phyloP scores from a whole-genome alignment of 2,888 invertebrate species.

The Morinoia aosen region DNA sequence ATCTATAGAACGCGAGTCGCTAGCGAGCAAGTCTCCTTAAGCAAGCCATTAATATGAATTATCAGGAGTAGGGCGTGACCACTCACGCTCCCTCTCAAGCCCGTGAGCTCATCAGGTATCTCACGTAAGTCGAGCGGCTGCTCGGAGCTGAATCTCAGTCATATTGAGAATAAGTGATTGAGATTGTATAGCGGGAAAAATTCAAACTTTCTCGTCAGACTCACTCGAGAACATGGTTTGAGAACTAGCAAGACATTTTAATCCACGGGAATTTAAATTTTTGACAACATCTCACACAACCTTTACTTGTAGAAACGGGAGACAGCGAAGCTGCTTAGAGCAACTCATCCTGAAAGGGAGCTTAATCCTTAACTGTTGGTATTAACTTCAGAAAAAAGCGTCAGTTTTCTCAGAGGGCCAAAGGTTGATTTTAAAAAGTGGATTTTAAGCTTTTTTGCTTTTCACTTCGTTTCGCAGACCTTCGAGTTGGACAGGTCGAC shows the following conservation, averaged over 20 bases:
- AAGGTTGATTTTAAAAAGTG: background rate
- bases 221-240: background rate
- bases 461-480: background rate
- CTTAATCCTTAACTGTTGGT: background rate
- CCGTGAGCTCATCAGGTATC: constrained; percentile 6
- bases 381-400: background rate
- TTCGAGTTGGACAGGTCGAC: background rate
- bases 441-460: background rate
- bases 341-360: background rate
- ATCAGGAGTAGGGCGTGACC: constrained; percentile 37
- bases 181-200: background rate
- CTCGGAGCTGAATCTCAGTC: background rate
- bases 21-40: constrained; percentile 33
- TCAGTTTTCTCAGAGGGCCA: background rate
- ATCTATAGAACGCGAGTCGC: constrained; percentile 42
- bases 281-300: background rate
- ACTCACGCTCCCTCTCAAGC: background rate
- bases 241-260: background rate
- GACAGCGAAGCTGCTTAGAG: background rate
- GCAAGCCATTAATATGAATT: constrained; percentile 46
- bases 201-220: background rate
- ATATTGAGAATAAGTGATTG: background rate
- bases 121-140: background rate
- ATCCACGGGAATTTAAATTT: background rate
- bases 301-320: background rate